A percentile compares a stretch with the other conserved stretches of the same genome.
These are phyloP conservation scores for Circaetus cinerascens DNA, from an alignment of 2,113 vertebrate species.

Conservation along the genomic window DNA sequence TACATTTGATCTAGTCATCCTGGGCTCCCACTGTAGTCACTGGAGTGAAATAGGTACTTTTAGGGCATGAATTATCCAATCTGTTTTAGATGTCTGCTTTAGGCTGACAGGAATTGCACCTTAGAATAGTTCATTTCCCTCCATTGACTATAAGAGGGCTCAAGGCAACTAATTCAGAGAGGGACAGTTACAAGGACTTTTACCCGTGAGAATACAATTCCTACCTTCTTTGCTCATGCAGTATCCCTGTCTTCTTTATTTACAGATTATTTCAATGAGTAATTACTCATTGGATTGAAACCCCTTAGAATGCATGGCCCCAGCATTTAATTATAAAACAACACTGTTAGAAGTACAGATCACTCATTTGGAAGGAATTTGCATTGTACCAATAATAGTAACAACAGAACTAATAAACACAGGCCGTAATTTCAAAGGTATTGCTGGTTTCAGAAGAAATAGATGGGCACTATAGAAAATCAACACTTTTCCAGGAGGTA, in stretches of 20 bases:
- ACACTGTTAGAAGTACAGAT: background rate
- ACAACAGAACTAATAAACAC: background rate
- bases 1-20: background rate
- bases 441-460: background rate
- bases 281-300: background rate
- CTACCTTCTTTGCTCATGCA: background rate
- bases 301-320: background rate
- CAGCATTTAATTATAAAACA: slow-evolving; percentile 31
- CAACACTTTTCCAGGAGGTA: background rate
- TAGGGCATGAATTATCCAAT: background rate
- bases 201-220: background rate
- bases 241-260: background rate
- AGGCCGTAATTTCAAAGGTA: background rate
- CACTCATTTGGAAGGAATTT: slow-evolving; percentile 55
- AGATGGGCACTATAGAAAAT: background rate
- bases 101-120: background rate
- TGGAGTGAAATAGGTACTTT: background rate
- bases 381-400: background rate
- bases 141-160: background rate
- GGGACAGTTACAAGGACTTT: background rate
- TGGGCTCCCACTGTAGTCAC: background rate
- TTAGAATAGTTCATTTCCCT: background rate
- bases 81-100: background rate
- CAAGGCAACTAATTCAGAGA: background rate
- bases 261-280: background rate